Evolutionary conservation across 2,797 vertebrate species (phyloP).

Genomic region (Staurois parvus): DNA sequence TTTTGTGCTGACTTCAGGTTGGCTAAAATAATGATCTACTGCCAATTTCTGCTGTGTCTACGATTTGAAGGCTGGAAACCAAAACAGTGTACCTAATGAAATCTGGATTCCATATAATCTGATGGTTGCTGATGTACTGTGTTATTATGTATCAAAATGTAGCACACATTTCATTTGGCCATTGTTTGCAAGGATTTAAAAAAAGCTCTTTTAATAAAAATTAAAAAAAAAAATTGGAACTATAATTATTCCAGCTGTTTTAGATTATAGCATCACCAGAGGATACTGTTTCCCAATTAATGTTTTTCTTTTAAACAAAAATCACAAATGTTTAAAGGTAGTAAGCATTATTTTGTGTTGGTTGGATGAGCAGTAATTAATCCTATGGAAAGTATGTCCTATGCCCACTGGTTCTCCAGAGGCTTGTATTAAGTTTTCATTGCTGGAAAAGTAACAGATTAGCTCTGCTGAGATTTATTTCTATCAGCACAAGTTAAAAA

Average conservation of each 20-base stretch:
- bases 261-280: too few species aligned
- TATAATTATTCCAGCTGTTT: background rate
- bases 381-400: background rate
- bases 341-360: background rate
- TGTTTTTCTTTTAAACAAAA: background rate
- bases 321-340: background rate
- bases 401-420: background rate
- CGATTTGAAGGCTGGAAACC: conserved; percentile 72
- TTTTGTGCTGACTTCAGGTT: conserved; percentile 67
- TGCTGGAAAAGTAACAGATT: background rate
- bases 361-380: background rate
- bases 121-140: conserved; percentile 75
- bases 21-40: conserved; percentile 65
- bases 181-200: background rate
- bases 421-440: background rate
- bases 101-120: conserved; percentile 71
- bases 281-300: background rate
- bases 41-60: conserved; percentile 69
- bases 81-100: conserved; percentile 70
- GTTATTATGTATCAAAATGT: conserved; percentile 66
- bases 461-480: background rate
- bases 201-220: conserved; percentile 29
- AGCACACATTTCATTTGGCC: conserved; percentile 46
- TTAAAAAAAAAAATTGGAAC: background rate
- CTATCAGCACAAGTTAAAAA: background rate